Evolutionary conservation across 1,140 invertebrate genomes (phyloP).

Genomic region (Mercenaria mercenaria): DNA sequence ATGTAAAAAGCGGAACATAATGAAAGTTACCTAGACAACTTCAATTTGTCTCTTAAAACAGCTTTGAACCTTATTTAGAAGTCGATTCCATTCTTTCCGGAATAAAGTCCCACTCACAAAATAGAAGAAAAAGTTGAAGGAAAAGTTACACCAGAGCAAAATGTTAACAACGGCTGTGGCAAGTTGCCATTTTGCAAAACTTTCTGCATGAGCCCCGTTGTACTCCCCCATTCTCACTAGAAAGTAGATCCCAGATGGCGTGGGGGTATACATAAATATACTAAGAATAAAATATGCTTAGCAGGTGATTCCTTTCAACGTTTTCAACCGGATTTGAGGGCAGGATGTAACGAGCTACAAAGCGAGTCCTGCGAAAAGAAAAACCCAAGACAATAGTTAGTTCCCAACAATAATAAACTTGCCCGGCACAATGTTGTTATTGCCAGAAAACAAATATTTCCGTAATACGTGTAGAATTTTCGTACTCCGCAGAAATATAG

Average conservation of each 20-base stretch:
- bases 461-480: not conserved
- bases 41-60: not conserved
- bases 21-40: too few species aligned
- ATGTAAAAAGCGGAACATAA: too few species aligned
- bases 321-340: not conserved
- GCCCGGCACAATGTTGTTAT: not conserved
- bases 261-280: not conserved
- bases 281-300: not conserved
- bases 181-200: slow-evolving; percentile 13
- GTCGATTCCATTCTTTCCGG: slow-evolving; percentile 3
- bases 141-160: not conserved
- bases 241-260: not conserved
- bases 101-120: slow-evolving; percentile 19
- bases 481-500: not conserved
- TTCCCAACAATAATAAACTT: not conserved
- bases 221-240: not conserved
- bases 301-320: not conserved
- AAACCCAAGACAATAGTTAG: not conserved
- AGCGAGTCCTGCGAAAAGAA: not conserved
- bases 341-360: not conserved
- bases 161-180: not conserved
- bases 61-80: not conserved
- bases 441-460: not conserved
- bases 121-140: slow-evolving; percentile 42
- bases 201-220: not conserved